phyloP scores from a whole-genome alignment of 2,888 invertebrate genomes.

The Torymus aiolomorphi region DNA sequence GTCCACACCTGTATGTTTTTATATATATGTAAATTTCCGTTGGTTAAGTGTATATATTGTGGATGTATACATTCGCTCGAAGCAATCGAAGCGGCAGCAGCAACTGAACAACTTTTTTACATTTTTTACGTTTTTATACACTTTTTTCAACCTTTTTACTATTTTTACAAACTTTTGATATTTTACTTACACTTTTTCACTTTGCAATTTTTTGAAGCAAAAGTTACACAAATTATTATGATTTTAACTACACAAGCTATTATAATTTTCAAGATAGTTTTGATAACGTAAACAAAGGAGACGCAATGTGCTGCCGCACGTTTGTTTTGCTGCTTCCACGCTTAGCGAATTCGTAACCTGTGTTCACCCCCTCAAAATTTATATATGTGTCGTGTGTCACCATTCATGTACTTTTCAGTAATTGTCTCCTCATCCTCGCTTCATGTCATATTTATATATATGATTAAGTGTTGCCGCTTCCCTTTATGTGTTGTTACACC shows the following conservation, averaged over 20 bases:
- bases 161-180: no score
- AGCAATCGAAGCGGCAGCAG: conserved; percentile 56
- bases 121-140: not conserved
- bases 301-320: conserved; percentile 50
- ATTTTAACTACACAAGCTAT: no score
- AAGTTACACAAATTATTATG: no score
- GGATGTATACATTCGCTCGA: conserved; percentile 40
- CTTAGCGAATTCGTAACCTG: conserved; percentile 39
- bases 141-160: not conserved
- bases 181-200: no score
- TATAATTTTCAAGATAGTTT: no score
- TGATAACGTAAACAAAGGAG: not conserved
- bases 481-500: conserved; percentile 34
- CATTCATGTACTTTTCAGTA: conserved; percentile 28
- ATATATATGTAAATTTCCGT: conserved; percentile 37
- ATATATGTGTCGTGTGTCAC: conserved; percentile 5
- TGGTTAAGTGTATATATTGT: conserved; percentile 39
- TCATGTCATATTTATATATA: conserved; percentile 30
- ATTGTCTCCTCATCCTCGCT: conserved; percentile 32
- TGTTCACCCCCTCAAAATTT: conserved; percentile 10
- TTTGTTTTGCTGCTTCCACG: conserved; percentile 54
- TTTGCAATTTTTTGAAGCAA: no score
- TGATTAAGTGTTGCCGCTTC: conserved; percentile 44
- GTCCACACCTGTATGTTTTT: conserved; percentile 37
- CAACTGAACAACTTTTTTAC: conserved; percentile 20